A percentile compares a stretch with the other conserved stretches of the same genome.
phyloP scores from a whole-genome alignment of 2,888 invertebrate genomes.

The Caradrina clavipalpis region DNA sequence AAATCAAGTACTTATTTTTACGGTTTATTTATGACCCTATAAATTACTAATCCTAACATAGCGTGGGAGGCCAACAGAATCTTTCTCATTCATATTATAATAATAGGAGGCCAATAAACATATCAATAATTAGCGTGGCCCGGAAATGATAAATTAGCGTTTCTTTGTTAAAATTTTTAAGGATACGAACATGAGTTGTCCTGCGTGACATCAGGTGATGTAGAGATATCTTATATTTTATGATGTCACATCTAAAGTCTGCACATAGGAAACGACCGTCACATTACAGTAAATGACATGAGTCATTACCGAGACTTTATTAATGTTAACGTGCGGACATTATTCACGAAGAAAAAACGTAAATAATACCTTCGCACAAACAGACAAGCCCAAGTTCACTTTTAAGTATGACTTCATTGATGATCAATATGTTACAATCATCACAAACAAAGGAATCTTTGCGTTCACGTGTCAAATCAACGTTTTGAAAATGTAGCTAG shows the following conservation, averaged over 20 bases:
- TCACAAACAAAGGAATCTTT: conserved; percentile 46
- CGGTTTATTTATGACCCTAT: conserved; percentile 35
- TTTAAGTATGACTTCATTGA: conserved; percentile 59
- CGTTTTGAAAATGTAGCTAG: conserved; percentile 19
- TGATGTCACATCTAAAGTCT: conserved; percentile 57
- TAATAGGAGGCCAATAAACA: conserved; percentile 49
- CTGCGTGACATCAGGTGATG: conserved; percentile 45
- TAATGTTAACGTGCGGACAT: conserved; percentile 37
- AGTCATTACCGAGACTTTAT: conserved; percentile 50
- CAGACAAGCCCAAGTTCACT: conserved; percentile 20
- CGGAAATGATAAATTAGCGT: conserved; percentile 45
- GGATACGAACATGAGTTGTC: conserved; percentile 21
- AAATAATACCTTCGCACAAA: conserved; percentile 29
- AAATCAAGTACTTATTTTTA: conserved; percentile 24
- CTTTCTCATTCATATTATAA: conserved; percentile 37
- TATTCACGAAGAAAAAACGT: conserved; percentile 38
- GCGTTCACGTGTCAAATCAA: conserved; percentile 19
- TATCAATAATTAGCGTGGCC: conserved; percentile 37
- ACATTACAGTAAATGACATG: conserved; percentile 46
- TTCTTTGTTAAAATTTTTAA: conserved; percentile 39
- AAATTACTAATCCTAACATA: conserved; percentile 38
- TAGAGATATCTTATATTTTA: conserved; percentile 35
- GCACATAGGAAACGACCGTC: conserved; percentile 43
- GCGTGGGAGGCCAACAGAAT: conserved; percentile 49
- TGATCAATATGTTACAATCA: conserved; percentile 42